Evolutionary conservation across 1,140 invertebrate species (phyloP).

Genomic region (Araneus ventricosus): DNA sequence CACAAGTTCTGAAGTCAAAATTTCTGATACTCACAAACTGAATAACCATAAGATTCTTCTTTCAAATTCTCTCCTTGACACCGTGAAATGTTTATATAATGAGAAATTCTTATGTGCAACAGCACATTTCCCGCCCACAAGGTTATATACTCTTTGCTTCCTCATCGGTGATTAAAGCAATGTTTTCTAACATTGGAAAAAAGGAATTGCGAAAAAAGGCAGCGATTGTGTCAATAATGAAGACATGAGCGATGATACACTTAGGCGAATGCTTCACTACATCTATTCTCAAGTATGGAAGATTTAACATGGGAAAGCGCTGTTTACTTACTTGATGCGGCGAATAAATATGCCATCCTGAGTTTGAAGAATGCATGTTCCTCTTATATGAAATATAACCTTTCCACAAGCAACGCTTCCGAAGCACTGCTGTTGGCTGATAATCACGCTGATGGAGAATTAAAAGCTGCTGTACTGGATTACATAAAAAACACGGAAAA

Average conservation of each 20-base stretch:
- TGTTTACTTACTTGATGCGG: background rate
- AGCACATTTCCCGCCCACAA: too few relatives aligned
- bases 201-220: too few relatives aligned
- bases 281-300: background rate
- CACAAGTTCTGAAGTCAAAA: too few relatives aligned
- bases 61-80: too few relatives aligned
- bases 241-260: background rate
- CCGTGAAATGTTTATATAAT: too few relatives aligned
- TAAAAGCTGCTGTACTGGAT: too few relatives aligned
- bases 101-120: too few relatives aligned
- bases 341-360: background rate
- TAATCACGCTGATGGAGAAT: too few relatives aligned
- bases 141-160: background rate
- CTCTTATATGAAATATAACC: background rate
- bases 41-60: too few relatives aligned
- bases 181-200: slow-evolving; percentile 77
- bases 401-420: background rate
- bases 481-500: too few relatives aligned
- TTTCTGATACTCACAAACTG: too few relatives aligned
- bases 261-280: background rate
- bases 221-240: background rate
- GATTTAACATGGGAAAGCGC: background rate
- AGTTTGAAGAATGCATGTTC: background rate
- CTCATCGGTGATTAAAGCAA: slow-evolving; percentile 79
- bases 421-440: too few relatives aligned